Percentiles rank a stretch among this genome's conserved stretches.
Conservation (phyloP, 2,113 vertebrate species). For the Tachysurus fulvidraco region DNA sequence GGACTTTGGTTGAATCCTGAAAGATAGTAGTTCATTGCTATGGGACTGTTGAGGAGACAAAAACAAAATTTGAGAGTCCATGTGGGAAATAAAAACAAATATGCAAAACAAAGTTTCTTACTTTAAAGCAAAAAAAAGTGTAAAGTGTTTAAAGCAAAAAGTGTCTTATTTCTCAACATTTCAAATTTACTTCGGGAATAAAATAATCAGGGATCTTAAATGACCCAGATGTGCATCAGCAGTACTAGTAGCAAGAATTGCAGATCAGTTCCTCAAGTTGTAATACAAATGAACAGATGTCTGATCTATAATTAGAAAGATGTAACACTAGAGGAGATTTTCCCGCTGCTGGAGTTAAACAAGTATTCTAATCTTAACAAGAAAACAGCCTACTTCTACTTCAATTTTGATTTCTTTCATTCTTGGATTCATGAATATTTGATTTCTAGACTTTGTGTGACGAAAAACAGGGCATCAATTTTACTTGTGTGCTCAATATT, state of each 20-base stretch:
- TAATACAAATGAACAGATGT: background rate
- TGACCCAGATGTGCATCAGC: background rate
- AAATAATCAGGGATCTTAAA: background rate
- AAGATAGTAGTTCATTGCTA: conserved; percentile 89
- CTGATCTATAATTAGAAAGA: background rate
- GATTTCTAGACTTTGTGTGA: background rate
- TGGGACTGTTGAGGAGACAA: conserved; percentile 78
- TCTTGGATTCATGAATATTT: background rate
- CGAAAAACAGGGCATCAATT: background rate
- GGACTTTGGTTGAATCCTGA: conserved; percentile 90
- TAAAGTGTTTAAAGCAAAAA: no score
- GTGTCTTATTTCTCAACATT: background rate
- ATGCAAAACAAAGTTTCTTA: background rate
- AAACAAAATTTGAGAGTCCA: background rate
- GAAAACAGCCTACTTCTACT: background rate
- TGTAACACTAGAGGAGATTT: background rate
- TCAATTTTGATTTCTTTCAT: background rate
- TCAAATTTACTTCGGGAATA: background rate
- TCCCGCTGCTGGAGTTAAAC: background rate
- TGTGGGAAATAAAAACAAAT: background rate
- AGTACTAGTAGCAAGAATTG: background rate
- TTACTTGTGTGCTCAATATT: background rate
- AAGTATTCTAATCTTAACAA: background rate
- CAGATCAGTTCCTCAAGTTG: background rate
- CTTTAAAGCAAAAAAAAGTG: background rate